These are phyloP conservation scores for Apodemus speciosus DNA, from an alignment of 2,113 vertebrate genomes.

Conservation along the genomic window DNA sequence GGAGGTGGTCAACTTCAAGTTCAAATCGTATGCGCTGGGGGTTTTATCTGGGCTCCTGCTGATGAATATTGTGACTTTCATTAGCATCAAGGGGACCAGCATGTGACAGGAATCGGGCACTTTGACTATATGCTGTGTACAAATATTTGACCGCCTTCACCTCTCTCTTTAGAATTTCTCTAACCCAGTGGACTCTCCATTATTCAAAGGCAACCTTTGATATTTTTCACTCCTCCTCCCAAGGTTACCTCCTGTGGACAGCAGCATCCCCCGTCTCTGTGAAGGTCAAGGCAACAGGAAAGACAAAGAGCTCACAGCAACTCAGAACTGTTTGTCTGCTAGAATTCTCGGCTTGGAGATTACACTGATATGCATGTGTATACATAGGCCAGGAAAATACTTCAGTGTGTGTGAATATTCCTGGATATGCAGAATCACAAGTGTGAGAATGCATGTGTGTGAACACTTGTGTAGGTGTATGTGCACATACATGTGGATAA, in stretches of 20 bases:
- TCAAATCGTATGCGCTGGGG: conserved; percentile 37
- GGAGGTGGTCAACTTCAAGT: conserved; percentile 45
- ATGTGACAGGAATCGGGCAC: background rate
- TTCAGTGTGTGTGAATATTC: background rate
- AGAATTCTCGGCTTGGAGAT: background rate
- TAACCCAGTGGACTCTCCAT: conserved; percentile 25
- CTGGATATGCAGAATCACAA: too few relatives aligned
- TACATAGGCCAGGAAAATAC: background rate
- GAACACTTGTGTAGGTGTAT: too few relatives aligned
- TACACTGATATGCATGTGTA: background rate
- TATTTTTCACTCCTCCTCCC: conserved; percentile 3
- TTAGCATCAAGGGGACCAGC: conserved; percentile 13
- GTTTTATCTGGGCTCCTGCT: conserved; percentile 20
- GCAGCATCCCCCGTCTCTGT: background rate
- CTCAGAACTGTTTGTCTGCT: conserved; percentile 1
- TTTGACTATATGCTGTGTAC: background rate
- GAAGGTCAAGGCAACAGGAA: conserved; percentile 25
- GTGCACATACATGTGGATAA: background rate
- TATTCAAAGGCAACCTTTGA: conserved; percentile 49
- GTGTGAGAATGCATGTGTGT: too few relatives aligned
- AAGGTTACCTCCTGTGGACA: background rate
- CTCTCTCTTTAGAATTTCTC: conserved; percentile 1
- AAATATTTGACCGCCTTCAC: conserved; percentile 14
- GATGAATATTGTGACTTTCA: background rate
- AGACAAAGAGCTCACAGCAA: conserved; percentile 23